phyloP scores from a whole-genome alignment of 2,888 invertebrate genomes.

The Augochlorella aurata region DNA sequence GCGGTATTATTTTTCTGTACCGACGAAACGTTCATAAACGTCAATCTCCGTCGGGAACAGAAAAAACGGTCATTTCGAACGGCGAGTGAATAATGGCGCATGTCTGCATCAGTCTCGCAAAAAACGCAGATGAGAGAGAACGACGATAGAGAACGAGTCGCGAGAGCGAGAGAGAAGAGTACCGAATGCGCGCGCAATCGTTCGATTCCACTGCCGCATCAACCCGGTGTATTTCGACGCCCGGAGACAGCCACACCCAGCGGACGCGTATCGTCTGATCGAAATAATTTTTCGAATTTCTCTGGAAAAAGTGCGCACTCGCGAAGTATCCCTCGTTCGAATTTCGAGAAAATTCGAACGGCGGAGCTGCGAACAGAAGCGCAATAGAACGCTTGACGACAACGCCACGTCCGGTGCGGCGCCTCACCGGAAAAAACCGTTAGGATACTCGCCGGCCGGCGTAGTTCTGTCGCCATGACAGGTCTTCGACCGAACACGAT shows the following conservation, averaged over 20 bases:
- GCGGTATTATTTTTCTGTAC: not conserved
- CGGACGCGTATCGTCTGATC: not conserved
- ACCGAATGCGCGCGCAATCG: conserved; percentile 79
- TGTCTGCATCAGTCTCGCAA: not conserved
- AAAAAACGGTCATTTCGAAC: not conserved
- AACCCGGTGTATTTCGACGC: conserved; percentile 69
- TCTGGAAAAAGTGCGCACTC: not conserved
- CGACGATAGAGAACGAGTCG: not conserved
- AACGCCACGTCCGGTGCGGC: conserved; percentile 35
- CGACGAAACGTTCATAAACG: not conserved
- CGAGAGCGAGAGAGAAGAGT: conserved; percentile 9
- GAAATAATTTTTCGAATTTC: conserved; percentile 26
- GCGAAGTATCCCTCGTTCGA: not conserved
- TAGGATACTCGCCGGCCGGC: conserved; percentile 66
- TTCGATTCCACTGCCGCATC: conserved; percentile 78
- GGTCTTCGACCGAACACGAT: conserved; percentile 64
- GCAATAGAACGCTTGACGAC: conserved; percentile 31
- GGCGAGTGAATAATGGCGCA: not conserved
- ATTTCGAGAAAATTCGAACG: not conserved
- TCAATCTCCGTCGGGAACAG: not conserved
- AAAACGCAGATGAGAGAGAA: not conserved
- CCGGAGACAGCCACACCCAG: conserved; percentile 76
- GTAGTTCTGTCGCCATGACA: conserved; percentile 73
- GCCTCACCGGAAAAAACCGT: conserved; percentile 63
- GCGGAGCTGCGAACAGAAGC: not conserved